Percentiles rank a stretch among this genome's conserved stretches.
phyloP scores from a whole-genome alignment of 2,113 vertebrate genomes.

The Actenoides lindsayi region DNA sequence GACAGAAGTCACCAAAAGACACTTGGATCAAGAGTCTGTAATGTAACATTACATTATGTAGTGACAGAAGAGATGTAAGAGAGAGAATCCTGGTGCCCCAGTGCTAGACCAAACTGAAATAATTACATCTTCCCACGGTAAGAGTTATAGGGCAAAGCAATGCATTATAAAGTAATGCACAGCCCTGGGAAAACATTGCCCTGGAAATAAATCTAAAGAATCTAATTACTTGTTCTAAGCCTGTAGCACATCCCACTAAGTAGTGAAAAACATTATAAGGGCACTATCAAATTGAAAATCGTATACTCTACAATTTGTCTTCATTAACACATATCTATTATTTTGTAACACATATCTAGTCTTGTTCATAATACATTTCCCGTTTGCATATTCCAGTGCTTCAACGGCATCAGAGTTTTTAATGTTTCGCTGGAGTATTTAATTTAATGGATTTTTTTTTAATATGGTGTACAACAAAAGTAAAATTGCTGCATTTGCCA shows the following conservation, averaged over 20 bases:
- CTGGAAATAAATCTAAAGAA: slow-evolving; percentile 54
- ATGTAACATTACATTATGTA: neutral
- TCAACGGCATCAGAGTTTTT: neutral
- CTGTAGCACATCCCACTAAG: neutral
- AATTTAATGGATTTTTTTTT: neutral
- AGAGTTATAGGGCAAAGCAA: slow-evolving; percentile 42
- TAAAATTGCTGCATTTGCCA: neutral
- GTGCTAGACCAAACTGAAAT: neutral
- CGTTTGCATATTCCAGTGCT: neutral
- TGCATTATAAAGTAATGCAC: slow-evolving; percentile 15
- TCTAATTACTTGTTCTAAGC: slow-evolving; percentile 57
- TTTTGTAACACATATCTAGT: neutral
- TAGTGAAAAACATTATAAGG: slow-evolving; percentile 14
- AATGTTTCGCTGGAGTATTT: neutral
- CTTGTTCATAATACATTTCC: neutral
- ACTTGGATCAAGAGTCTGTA: neutral
- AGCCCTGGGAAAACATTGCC: slow-evolving; percentile 36
- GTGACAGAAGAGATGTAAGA: neutral
- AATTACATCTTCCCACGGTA: neutral
- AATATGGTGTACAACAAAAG: neutral
- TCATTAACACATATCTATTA: slow-evolving; percentile 32
- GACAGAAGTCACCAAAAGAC: neutral
- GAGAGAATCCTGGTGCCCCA: neutral
- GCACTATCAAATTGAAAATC: slow-evolving; percentile 40
- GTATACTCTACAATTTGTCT: neutral